A percentile compares a stretch with the other conserved stretches of the same genome.
Conservation (phyloP, 1,140 invertebrate species). For the Achatina immaculata region DNA sequence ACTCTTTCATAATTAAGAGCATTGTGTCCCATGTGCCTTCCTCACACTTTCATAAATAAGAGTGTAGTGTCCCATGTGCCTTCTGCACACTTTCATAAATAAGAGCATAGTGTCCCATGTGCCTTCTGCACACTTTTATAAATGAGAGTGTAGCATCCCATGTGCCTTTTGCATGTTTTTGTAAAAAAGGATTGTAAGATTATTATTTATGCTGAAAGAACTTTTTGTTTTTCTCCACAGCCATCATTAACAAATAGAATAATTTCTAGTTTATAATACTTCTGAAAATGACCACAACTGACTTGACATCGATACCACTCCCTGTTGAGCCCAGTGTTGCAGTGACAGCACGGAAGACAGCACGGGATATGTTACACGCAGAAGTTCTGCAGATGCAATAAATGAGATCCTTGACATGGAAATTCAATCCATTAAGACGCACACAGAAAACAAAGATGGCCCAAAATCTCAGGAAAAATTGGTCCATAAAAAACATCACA, state of each 20-base stretch:
- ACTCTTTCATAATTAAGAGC: no score
- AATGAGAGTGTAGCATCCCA: no score
- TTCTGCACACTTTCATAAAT: no score
- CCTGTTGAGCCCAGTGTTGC: not conserved
- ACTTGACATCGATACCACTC: slow-evolving; percentile 1
- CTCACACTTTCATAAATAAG: no score
- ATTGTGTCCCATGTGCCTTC: no score
- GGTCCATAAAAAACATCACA: not conserved
- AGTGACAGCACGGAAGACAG: slow-evolving; percentile 2
- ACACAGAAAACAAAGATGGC: slow-evolving; percentile 6
- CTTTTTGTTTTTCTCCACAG: not conserved
- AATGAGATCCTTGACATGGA: slow-evolving; percentile 71
- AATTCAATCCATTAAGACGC: slow-evolving; percentile 45
- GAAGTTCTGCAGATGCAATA: slow-evolving; percentile 67
- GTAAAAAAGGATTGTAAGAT: no score
- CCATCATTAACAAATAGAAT: not conserved
- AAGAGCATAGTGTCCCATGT: no score
- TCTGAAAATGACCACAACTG: not conserved
- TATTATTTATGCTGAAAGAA: no score
- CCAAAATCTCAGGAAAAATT: slow-evolving; percentile 18
- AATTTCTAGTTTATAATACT: not conserved
- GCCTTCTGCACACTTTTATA: no score
- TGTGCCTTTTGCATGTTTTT: no score
- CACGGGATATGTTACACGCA: slow-evolving; percentile 35
- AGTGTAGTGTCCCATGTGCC: no score